Evolutionary conservation across 2,888 invertebrate species (phyloP), one percentile per base, ranked within the genome.

Genomic region (Heterodera filipjevi): DNA sequence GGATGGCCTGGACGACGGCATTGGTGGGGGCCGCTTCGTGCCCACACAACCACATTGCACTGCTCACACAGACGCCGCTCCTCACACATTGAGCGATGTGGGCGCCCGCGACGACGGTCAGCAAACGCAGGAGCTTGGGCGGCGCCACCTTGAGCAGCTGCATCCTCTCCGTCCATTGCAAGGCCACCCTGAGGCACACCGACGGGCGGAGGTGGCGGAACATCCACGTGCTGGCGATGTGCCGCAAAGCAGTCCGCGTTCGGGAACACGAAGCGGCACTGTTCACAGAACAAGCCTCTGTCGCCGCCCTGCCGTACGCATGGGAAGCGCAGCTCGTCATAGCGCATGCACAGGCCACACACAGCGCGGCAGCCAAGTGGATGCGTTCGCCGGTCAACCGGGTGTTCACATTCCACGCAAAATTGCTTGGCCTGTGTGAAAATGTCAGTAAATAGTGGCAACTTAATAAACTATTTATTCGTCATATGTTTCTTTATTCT

Each of bases 11-110:
- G n/a, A 32, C 72, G 19, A 19, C 66, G 2, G 12, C 39, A 66
- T 19, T 27, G 27, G 66, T 66, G 66, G 6, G 33, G 32, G 10
- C 66, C 66, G 32, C 22, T 22, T 22, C 59, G 59, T 12, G 68
- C 46, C 32, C 33, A 72, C 16, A 72, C 59, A 39, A 72, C 59
- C 14, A 32, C 33, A 30, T 72, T 35, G 59, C 73, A 72, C 14
- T 8, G 10, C 12, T 19, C 32, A 39, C 73, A 72, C 16, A 72
- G 16, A 16, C 73, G 73, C 8, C 73, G 46, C 19, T 33, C 33
- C 32, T 72, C 53, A n/a, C 73, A 72, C 22, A 72, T 44, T 44
- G 73, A 44, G 5, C 53, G 32, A 44, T 59, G 59, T 3, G 59
- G 2, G 6, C 59, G 59, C n/a, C 59, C 59, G n/a, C n/a, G n/a